A percentile compares a stretch with the other conserved stretches of the same genome.
phyloP scores from a whole-genome alignment of 2,113 vertebrate genomes.

The Pionites leucogaster region DNA sequence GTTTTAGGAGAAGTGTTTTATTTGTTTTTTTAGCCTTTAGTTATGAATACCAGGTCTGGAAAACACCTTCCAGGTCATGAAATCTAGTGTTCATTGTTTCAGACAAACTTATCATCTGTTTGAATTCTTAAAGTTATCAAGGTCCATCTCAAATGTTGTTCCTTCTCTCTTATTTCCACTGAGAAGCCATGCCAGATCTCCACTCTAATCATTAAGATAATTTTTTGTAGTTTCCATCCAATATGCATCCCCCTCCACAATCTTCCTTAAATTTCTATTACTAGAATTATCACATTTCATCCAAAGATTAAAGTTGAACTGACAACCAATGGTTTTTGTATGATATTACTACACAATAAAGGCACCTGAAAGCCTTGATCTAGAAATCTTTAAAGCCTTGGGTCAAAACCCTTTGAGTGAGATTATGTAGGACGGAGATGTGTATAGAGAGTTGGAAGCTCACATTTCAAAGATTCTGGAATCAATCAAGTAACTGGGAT shows the following conservation, averaged over 20 bases:
- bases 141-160: not conserved
- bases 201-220: not conserved
- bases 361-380: not conserved
- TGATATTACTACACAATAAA: not conserved
- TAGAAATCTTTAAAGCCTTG: not conserved
- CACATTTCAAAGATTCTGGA: constrained; percentile 20
- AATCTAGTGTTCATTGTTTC: not conserved
- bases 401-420: not conserved
- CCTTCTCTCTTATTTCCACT: not conserved
- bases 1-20: not conserved
- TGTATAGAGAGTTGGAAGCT: not conserved
- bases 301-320: not conserved
- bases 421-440: not conserved
- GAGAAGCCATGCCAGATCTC: not conserved
- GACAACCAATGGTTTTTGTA: not conserved
- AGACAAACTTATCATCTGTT: not conserved
- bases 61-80: not conserved
- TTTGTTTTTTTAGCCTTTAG: not conserved
- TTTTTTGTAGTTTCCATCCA: not conserved
- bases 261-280: not conserved
- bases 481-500: not conserved
- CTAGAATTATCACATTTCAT: not conserved
- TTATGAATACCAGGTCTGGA: not conserved
- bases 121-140: not conserved
- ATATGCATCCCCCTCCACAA: not conserved